phyloP scores from a whole-genome alignment of 2,113 vertebrate genomes.

The Uropsilus gracilis region DNA sequence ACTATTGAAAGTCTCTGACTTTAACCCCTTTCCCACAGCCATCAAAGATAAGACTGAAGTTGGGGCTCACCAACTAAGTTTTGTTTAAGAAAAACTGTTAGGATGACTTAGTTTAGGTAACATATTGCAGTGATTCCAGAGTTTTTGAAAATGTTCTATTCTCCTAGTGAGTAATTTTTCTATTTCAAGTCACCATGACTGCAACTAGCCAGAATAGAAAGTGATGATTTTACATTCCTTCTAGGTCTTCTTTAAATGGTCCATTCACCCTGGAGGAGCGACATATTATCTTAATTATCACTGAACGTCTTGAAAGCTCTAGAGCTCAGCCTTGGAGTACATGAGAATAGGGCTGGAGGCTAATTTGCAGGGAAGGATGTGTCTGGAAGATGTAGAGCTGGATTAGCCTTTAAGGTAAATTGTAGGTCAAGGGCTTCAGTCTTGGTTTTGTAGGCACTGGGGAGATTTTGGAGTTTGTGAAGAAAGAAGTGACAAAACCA shows the following conservation, averaged over 20 bases:
- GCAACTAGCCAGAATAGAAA: neutral
- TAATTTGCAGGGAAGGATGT: neutral
- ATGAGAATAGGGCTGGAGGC: neutral
- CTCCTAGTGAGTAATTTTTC: neutral
- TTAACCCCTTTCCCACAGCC: neutral
- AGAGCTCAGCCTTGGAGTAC: neutral
- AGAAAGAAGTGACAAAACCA: neutral
- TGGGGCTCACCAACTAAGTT: neutral
- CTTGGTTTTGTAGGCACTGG: neutral
- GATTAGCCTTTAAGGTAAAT: neutral
- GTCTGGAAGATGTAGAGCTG: neutral
- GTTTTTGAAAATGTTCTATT: neutral
- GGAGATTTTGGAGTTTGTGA: neutral
- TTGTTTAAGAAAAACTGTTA: neutral
- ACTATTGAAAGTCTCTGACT: neutral
- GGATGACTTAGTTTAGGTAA: neutral
- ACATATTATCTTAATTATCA: neutral
- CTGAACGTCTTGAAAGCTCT: neutral
- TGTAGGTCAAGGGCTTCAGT: neutral
- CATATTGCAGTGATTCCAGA: neutral
- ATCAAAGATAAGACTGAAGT: neutral
- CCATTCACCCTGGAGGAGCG: neutral
- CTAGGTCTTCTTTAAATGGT: neutral
- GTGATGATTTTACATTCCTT: neutral
- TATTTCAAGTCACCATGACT: neutral